Percentiles rank a stretch among this genome's conserved stretches.
phyloP scores from a whole-genome alignment of 2,888 invertebrate species.

The Synergus gifuensis region DNA sequence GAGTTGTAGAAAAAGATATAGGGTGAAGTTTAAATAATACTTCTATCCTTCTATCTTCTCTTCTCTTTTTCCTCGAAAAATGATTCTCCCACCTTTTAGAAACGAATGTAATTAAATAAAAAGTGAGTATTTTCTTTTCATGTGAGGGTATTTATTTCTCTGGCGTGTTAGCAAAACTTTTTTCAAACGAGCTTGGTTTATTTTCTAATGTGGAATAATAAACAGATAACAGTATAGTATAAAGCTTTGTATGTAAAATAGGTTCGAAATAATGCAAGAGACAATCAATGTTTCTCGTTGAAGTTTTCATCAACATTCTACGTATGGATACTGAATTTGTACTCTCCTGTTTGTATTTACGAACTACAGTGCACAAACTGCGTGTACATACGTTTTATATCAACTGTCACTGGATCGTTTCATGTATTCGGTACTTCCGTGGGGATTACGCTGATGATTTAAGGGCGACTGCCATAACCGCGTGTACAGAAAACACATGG shows the following conservation, averaged over 20 bases:
- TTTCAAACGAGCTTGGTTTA: neutral
- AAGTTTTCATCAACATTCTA: neutral
- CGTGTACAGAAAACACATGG: constrained; percentile 48
- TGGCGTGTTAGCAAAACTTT: neutral
- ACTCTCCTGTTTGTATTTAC: constrained; percentile 13
- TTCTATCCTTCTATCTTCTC: too few species aligned
- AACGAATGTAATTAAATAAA: too few species aligned
- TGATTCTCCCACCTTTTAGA: too few species aligned
- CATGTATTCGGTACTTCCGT: constrained; percentile 21
- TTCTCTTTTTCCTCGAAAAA: too few species aligned
- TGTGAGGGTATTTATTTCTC: neutral
- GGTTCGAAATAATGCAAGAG: constrained; percentile 28
- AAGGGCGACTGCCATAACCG: constrained; percentile 41
- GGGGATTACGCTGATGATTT: constrained; percentile 49
- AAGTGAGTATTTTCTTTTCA: neutral
- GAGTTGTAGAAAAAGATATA: too few species aligned
- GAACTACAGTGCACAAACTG: too few species aligned
- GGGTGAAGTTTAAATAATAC: too few species aligned
- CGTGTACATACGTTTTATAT: constrained; percentile 22
- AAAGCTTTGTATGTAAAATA: neutral
- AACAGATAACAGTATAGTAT: neutral
- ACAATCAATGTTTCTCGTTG: constrained; percentile 15
- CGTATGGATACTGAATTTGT: neutral
- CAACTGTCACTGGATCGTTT: constrained; percentile 17
- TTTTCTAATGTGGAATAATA: constrained; percentile 11